Base-by-base conservation (phyloP, 2,113 vertebrate genomes). In the Rhynchomys soricoides region DNA sequence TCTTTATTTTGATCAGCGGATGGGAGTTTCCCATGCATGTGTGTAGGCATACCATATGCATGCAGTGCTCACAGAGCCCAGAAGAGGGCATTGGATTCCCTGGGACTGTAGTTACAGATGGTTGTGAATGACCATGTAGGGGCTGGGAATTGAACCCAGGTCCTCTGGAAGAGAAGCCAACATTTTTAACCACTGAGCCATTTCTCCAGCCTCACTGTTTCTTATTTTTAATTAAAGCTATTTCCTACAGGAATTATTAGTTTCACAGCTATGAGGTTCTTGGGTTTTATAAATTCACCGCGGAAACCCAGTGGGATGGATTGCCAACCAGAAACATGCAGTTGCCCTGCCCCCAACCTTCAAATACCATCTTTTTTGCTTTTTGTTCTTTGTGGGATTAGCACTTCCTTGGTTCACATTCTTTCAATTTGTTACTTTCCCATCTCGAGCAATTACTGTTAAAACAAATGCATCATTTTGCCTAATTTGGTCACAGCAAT, bases 221-320 rank as follows among this genome's bases (percentile, higher is more conserved):
- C 31, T 94, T 91, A 71, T 52, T 96, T 95, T 86, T 74, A 96
- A 96, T 40, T 75, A 75, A 83, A 89, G 48, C 17, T 91, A 55
- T 87, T 93, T 97, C 62, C 82, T 85, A 43, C 43, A 45, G 66
- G 74, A 90, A 75, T 81, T 90, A 50, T 64, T 73, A 31, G 29
- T 62, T 78, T 55, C 52, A 71, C 29, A 59, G 13, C 86, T 50
- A 8, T 59, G n/a, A 93, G 43, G 13, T 43, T 82, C n/a, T 75
- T 37, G 15, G 24, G n/a, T 77, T 75, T 86, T 95, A 82, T n/a
- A 55, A 74, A 48, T 59, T 82, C 29, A 62, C 26, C 52, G 29
- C 12, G 66, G 48, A 79, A 95, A 79, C 29, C 43, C 40, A 1
- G 87, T 89, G 40, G 45, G 64, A 48, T 29, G 31, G 26, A 57